Evolutionary conservation across 2,888 invertebrate species (phyloP), one percentile per base, ranked within the genome.

Genomic region (Diadromus collaris): DNA sequence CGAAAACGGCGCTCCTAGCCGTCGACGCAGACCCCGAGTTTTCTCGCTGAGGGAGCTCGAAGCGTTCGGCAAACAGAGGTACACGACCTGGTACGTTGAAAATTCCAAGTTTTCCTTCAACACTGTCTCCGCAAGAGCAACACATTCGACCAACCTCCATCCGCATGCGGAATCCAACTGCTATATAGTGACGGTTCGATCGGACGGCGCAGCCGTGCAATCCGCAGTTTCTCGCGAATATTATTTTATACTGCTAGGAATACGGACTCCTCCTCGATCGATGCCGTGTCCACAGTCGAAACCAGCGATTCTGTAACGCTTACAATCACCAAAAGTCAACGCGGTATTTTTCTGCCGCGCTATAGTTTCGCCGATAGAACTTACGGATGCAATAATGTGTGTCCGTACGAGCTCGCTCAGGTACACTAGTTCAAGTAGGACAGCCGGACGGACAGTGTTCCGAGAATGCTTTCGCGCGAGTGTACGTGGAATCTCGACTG

Each of bases 41-140:
- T 76, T 76, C 79, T 65, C 72, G 41, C 61, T 7, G 41, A 38
- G 71, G 65, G 64, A 54, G 65, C 64, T 69, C 63, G 56, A 76
- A 79, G 79, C 69, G 76, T 60, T 76, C 48, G n/a, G 58, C 75
- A 79, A 79, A 79, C 51, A 79, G 38, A 56, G 44, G 67, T 70
- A 74, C 29, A 75, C 61, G 54, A 16, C 29, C 46, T n/a, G 19
- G 27, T 29, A 29, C 54, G 65, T 56, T 44, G 63, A 61, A 75
- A 75, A 67, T 32, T 29, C 34, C 29, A 24, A 48, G 67, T 24
- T 58, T 24, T 48, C 65, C 64, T 56, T 4, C 32, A 32, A 4
- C 2, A 44, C 54, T 70, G 29, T 58, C 61, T 61, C 44, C 34
- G 16, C 27, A 34, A 38, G n/a, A 68, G 56, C 32, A 29, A 48